A percentile compares a stretch with the other conserved stretches of the same genome.
phyloP scores from a whole-genome alignment of 2,113 vertebrate species.

The Cisticola juncidis region DNA sequence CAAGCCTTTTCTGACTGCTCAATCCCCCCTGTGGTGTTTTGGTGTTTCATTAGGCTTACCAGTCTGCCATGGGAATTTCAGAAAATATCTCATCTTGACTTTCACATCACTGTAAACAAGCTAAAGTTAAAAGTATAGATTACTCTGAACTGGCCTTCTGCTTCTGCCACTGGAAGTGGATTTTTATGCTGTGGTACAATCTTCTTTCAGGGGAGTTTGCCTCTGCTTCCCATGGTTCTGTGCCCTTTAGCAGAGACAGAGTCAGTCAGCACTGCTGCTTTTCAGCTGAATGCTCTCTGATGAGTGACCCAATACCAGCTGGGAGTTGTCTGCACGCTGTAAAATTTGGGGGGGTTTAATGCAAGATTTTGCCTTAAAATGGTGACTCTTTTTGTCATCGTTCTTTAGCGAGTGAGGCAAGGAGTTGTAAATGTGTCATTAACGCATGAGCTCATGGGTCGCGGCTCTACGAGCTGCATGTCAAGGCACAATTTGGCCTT shows the following conservation, averaged over 20 bases:
- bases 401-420: neutral
- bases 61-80: neutral
- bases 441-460: fast-evolving
- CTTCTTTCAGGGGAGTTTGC: neutral
- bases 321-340: neutral
- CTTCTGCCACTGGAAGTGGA: neutral
- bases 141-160: neutral
- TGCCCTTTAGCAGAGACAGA: neutral
- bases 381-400: neutral
- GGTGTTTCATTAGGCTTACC: neutral
- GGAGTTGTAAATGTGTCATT: neutral
- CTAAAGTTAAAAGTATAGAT: neutral
- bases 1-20: neutral
- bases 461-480: fast-evolving
- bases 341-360: neutral
- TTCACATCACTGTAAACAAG: neutral
- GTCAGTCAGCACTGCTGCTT: neutral
- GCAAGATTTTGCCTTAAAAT: neutral
- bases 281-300: neutral
- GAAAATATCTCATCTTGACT: neutral
- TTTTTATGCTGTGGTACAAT: neutral
- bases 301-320: neutral
- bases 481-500: neutral
- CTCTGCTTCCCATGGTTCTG: neutral
- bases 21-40: neutral